phyloP scores from a whole-genome alignment of 2,113 vertebrate genomes.

The Lagopus muta region DNA sequence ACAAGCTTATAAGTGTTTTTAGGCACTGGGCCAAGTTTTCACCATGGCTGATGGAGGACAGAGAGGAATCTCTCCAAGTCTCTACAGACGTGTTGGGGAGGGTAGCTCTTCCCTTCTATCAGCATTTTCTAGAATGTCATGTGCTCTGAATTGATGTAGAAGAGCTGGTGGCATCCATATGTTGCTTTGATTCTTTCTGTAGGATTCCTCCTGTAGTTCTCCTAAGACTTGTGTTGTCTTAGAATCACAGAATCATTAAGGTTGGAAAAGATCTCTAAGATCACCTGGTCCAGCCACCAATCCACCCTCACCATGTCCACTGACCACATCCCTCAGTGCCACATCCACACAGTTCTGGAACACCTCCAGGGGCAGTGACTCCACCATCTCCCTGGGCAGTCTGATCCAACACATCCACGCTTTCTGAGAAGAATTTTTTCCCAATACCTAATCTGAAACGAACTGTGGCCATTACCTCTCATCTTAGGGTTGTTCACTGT shows the following conservation, averaged over 20 bases:
- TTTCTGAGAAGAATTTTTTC: too few species aligned
- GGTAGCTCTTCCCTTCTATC: background rate
- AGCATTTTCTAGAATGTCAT: background rate
- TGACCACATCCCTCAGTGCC: too few species aligned
- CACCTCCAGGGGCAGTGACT: too few species aligned
- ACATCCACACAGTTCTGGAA: too few species aligned
- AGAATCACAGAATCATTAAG: too few species aligned
- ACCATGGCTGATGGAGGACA: background rate
- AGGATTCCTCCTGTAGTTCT: background rate
- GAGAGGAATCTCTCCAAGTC: background rate
- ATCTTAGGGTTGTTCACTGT: background rate
- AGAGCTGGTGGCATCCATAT: background rate
- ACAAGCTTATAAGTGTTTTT: slow-evolving; percentile 39
- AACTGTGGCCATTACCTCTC: too few species aligned
- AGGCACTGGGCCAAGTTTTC: slow-evolving; percentile 25
- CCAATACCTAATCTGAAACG: too few species aligned
- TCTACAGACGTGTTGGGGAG: background rate
- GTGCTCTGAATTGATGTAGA: background rate
- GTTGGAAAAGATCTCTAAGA: too few species aligned
- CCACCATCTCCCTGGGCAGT: too few species aligned
- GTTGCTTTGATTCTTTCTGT: background rate
- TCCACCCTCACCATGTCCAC: too few species aligned
- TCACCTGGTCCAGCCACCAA: too few species aligned
- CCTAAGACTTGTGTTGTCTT: background rate
- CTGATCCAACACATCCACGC: too few species aligned